Base-by-base conservation (phyloP, 2,797 vertebrate species). In the Molothrus ater region DNA sequence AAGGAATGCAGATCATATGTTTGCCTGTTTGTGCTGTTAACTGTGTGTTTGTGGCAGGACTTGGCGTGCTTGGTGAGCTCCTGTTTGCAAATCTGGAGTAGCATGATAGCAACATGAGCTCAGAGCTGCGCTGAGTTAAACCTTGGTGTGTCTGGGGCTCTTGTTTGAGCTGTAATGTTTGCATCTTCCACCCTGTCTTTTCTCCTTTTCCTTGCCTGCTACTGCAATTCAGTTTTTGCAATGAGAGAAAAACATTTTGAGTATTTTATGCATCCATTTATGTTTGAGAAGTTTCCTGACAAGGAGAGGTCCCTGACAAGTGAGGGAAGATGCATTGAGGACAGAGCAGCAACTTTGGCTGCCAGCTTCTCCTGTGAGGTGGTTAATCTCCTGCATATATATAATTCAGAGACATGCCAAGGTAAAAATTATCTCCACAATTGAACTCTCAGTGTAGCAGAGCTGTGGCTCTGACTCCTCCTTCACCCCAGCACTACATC, bases 51-150 rank as follows among this genome's bases (percentile, higher is more conserved):
- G 88, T 83, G 83, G 51, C 70, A 43, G 70, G 59, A 36, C 54
- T 79, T 80, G 59, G 80, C 3, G 0, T 57, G 86, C 89, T 80
- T 1, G 0, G 26, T 42, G 65, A 73, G 29, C 71, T 88, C 54
- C 71, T 31, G 1, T 59, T 40, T 71, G 87, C 76, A 68, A 68
- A 45, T 69, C 72, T 68, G 80, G 53, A 87, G 75, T 6, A n/a
- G 42, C 0, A 0, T 68, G n/a, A 7, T 40, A 22, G 61, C 9
- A 4, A 9, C 0, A 1, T 31, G 50, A 53, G 47, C 57, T 84
- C 0, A 0, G 48, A 51, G 69, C 75, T 71, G 54, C 34, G 40
- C 10, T 38, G 4, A 47, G 26, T 80, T 68, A 69, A 68, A 81
- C 51, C 51, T 60, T 80, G 73, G 51, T 19, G 0, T 18, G 34